phyloP scores from a whole-genome alignment of 2,888 invertebrate species.

The Galerucella calmariensis region DNA sequence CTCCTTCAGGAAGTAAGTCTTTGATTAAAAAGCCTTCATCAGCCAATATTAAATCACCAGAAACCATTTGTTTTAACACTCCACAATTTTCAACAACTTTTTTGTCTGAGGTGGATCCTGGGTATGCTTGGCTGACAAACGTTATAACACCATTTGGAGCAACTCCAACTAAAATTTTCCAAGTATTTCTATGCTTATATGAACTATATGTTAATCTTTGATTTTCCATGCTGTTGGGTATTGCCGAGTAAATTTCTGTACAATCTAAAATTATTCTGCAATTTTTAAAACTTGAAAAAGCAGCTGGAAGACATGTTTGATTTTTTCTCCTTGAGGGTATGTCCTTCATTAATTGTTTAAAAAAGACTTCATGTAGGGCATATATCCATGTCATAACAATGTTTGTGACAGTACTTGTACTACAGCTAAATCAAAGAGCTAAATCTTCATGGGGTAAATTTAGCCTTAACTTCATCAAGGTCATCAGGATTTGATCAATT shows the following conservation, averaged over 20 bases:
- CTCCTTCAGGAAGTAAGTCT: conserved; percentile 30
- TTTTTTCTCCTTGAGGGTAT: conserved; percentile 1
- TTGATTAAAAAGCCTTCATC: conserved; percentile 16
- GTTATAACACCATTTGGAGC: conserved; percentile 19
- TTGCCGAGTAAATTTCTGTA: conserved; percentile 12
- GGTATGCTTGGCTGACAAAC: conserved; percentile 28
- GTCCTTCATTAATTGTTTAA: too few species aligned
- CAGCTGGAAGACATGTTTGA: neutral
- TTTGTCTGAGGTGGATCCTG: conserved; percentile 34
- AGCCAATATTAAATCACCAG: conserved; percentile 14
- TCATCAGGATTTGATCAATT: conserved; percentile 13
- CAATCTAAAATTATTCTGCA: conserved; percentile 6
- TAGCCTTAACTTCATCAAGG: conserved; percentile 12
- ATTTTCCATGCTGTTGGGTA: conserved; percentile 21
- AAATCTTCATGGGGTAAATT: conserved; percentile 13
- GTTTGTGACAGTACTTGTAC: conserved; percentile 1
- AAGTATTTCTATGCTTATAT: conserved; percentile 36
- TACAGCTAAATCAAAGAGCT: conserved; percentile 8
- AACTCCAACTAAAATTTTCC: conserved; percentile 32
- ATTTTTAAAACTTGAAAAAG: neutral
- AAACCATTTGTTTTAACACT: conserved; percentile 11
- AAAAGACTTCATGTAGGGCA: conserved; percentile 13
- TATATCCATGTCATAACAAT: conserved; percentile 12
- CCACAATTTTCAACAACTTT: conserved; percentile 18
- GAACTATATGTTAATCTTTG: conserved; percentile 34